These are phyloP conservation scores for Lomographa bimaculata DNA, from an alignment of 2,888 invertebrate species.

Conservation along the genomic window DNA sequence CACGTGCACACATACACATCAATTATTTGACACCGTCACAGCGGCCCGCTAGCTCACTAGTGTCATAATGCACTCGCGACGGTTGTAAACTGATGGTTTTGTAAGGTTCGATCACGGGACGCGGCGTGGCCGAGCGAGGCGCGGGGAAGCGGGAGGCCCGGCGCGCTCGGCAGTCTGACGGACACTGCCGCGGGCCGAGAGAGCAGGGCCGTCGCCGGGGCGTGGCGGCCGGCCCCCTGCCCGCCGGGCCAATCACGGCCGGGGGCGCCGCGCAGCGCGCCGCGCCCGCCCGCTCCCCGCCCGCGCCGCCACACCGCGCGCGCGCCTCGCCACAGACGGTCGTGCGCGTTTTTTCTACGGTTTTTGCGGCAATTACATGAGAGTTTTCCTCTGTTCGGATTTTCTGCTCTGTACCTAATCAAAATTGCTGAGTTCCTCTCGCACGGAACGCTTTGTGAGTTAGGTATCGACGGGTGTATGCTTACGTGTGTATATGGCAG, in stretches of 20 bases:
- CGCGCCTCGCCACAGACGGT: constrained; percentile 55
- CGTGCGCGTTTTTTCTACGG: constrained; percentile 60
- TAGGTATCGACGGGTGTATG: constrained; percentile 40
- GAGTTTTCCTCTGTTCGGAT: constrained; percentile 65
- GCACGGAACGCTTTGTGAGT: constrained; percentile 52
- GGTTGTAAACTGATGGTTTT: constrained; percentile 56
- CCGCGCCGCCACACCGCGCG: constrained; percentile 58
- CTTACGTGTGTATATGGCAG: constrained; percentile 30
- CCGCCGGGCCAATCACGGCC: constrained; percentile 34
- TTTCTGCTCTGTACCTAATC: constrained; percentile 64
- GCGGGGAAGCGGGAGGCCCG: constrained; percentile 83
- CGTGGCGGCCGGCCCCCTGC: constrained; percentile 44
- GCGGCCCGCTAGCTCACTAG: constrained; percentile 83
- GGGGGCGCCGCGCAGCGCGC: constrained; percentile 19
- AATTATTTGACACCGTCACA: constrained; percentile 77
- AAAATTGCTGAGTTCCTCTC: constrained; percentile 63
- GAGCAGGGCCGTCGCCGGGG: constrained; percentile 67
- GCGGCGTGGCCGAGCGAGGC: constrained; percentile 81
- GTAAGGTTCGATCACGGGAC: constrained; percentile 65
- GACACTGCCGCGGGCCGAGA: constrained; percentile 74
- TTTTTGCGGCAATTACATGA: constrained; percentile 62
- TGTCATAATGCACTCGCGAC: constrained; percentile 83
- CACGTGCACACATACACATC: constrained; percentile 80
- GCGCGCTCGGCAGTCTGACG: constrained; percentile 82
- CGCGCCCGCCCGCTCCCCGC: constrained; percentile 36